Percentiles rank a stretch among this genome's conserved stretches.
Conservation (phyloP, 2,888 invertebrate species). For the Macaria notata region DNA sequence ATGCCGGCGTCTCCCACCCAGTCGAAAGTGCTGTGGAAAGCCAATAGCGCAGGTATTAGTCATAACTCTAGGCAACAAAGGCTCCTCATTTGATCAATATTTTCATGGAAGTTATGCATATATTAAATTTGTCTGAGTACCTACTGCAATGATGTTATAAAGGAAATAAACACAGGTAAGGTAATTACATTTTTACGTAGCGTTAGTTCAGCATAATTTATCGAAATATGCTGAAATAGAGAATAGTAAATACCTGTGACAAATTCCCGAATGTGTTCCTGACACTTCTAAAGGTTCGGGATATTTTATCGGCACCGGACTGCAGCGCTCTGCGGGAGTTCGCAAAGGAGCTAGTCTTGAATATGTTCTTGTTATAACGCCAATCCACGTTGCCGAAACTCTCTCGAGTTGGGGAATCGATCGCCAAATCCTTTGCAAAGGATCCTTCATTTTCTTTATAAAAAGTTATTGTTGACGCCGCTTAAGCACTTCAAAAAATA, state of each 20-base stretch:
- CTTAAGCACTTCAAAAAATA: conserved; percentile 2
- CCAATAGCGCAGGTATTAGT: no score
- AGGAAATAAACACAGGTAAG: no score
- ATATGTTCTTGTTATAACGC: conserved; percentile 69
- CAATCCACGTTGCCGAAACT: conserved; percentile 70
- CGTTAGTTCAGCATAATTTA: no score
- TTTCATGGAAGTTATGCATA: no score
- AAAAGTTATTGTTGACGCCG: not conserved
- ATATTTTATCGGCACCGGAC: conserved; percentile 85
- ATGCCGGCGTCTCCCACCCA: conserved; percentile 69
- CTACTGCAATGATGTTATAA: no score
- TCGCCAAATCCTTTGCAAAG: conserved; percentile 66
- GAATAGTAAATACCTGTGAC: conserved; percentile 79
- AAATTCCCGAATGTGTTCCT: conserved; percentile 85
- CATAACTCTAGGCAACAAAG: no score
- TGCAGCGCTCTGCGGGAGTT: conserved; percentile 85
- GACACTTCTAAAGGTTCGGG: conserved; percentile 85
- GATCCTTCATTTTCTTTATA: conserved; percentile 63
- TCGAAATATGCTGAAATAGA: no score
- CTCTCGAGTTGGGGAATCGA: conserved; percentile 71
- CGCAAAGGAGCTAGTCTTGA: conserved; percentile 76
- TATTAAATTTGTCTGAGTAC: no score
- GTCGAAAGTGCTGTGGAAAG: conserved; percentile 63
- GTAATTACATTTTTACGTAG: no score
- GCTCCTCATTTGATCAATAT: no score